phyloP scores from a whole-genome alignment of 2,888 invertebrate genomes.

The Leucophora obtusa region DNA sequence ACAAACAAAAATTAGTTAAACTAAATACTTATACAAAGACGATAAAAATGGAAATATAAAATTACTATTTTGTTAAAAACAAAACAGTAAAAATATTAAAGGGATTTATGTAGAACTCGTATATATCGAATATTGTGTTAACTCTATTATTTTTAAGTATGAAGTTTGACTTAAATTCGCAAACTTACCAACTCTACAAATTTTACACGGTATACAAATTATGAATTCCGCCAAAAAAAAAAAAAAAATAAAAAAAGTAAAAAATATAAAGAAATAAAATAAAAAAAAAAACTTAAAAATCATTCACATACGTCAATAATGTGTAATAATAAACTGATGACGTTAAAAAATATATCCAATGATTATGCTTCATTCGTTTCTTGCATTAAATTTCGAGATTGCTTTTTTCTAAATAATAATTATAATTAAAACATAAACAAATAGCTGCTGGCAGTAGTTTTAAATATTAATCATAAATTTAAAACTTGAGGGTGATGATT shows the following conservation, averaged over 20 bases:
- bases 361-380: constrained; percentile 42
- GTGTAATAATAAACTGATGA: constrained; percentile 64
- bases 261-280: constrained; percentile 27
- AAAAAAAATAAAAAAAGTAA: constrained; percentile 30
- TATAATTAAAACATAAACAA: constrained; percentile 28
- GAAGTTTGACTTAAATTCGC: no score
- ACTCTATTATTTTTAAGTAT: no score
- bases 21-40: constrained; percentile 57
- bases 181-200: no score
- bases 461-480: constrained; percentile 31
- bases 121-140: no score
- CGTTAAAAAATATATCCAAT: constrained; percentile 40
- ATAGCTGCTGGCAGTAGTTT: constrained; percentile 59
- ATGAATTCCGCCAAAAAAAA: no score
- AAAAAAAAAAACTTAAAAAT: constrained; percentile 50
- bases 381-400: constrained; percentile 48
- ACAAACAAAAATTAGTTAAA: constrained; percentile 51
- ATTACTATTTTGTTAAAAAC: constrained; percentile 17
- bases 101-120: no score
- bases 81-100: no score
- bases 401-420: constrained; percentile 33
- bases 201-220: no score
- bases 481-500: constrained; percentile 44
- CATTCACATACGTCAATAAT: constrained; percentile 52
- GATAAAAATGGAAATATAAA: constrained; percentile 17